Evolutionary conservation across 2,113 vertebrate species (phyloP).

Genomic region (Mus pahari): DNA sequence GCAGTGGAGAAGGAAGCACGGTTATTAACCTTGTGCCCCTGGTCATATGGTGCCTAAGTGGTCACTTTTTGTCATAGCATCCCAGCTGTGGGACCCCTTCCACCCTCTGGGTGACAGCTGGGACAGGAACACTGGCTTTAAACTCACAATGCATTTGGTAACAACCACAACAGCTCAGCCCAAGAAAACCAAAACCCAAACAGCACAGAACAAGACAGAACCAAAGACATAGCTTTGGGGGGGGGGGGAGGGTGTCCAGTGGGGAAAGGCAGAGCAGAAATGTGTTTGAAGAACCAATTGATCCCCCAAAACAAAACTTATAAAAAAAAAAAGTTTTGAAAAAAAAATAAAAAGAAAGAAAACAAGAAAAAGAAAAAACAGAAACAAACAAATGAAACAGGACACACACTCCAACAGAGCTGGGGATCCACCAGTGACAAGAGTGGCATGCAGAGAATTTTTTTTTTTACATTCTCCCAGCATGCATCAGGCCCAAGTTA

Average conservation of each 20-base stretch:
- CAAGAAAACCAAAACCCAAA: conserved; percentile 81
- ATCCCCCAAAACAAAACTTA: conserved; percentile 45
- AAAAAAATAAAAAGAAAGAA: background rate
- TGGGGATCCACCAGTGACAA: conserved; percentile 76
- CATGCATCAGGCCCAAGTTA: conserved; percentile 98
- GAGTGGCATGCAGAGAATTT: conserved; percentile 95
- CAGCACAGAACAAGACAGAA: conserved; percentile 85
- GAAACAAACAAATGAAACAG: conserved; percentile 46
- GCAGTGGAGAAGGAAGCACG: background rate
- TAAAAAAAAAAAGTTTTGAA: background rate
- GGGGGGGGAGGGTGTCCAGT: background rate
- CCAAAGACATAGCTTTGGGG: conserved; percentile 73
- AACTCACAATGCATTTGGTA: conserved; percentile 86
- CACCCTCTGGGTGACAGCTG: conserved; percentile 46
- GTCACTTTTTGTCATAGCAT: conserved; percentile 83
- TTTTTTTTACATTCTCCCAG: conserved; percentile 94
- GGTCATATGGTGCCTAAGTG: background rate
- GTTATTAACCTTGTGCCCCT: background rate
- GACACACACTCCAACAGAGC: conserved; percentile 74
- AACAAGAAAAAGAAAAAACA: background rate
- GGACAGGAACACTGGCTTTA: conserved; percentile 92
- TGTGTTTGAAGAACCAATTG: conserved; percentile 66
- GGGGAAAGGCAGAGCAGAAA: background rate
- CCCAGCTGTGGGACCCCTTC: conserved; percentile 86
- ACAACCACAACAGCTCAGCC: conserved; percentile 87